phyloP scores from a whole-genome alignment of 2,797 vertebrate genomes.

The Phataginus tricuspis region DNA sequence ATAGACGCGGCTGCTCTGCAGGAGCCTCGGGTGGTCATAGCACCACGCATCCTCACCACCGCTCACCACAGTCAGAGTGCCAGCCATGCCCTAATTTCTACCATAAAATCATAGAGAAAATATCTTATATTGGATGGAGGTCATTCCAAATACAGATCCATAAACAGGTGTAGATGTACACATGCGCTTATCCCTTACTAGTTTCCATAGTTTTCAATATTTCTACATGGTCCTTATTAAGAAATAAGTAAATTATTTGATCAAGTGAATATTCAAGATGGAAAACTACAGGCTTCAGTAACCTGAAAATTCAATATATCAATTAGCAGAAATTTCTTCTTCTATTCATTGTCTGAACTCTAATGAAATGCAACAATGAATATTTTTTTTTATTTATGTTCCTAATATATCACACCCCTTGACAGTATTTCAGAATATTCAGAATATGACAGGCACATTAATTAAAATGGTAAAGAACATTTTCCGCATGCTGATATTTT shows the following conservation, averaged over 20 bases:
- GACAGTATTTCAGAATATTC: slow-evolving; percentile 72
- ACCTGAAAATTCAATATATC: not conserved
- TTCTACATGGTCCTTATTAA: not conserved
- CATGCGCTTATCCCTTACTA: not conserved
- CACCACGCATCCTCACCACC: not conserved
- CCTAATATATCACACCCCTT: slow-evolving; percentile 58
- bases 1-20: not conserved
- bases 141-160: not conserved
- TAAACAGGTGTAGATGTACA: not conserved
- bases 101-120: not conserved
- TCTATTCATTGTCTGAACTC: not conserved
- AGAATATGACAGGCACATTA: slow-evolving; percentile 71
- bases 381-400: slow-evolving; percentile 64
- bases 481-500: slow-evolving; percentile 63
- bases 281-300: slow-evolving; percentile 39
- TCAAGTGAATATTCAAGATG: not conserved
- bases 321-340: slow-evolving; percentile 48
- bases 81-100: not conserved
- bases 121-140: not conserved
- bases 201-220: not conserved
- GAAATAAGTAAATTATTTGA: not conserved
- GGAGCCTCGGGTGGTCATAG: not conserved
- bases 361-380: slow-evolving; percentile 59
- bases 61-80: accelerated
- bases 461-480: slow-evolving; percentile 56